Conservation (phyloP, 2,888 invertebrate species). For the Hirtodrosophila trivittata region DNA sequence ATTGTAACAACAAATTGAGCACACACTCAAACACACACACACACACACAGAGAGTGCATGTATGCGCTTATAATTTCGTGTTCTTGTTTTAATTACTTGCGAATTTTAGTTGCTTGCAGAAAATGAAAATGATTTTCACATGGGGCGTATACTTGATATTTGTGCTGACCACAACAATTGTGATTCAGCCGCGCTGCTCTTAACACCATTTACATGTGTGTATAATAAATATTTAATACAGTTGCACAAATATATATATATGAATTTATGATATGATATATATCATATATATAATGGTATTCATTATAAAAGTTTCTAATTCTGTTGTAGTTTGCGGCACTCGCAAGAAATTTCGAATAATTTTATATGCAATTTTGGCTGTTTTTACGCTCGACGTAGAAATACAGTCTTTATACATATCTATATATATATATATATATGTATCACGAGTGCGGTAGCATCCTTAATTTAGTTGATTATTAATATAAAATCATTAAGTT, state of each 20-base stretch:
- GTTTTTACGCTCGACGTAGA: constrained; percentile 6
- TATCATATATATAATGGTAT: not conserved
- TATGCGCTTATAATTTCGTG: constrained; percentile 33
- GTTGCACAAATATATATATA: not conserved
- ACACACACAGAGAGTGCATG: constrained; percentile 6
- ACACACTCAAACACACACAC: constrained; percentile 26
- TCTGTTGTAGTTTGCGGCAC: constrained; percentile 29
- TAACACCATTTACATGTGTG: constrained; percentile 47
- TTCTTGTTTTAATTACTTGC: constrained; percentile 72
- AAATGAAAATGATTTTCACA: constrained; percentile 40
- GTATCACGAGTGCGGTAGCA: not conserved
- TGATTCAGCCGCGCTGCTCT: constrained; percentile 44
- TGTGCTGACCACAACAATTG: constrained; percentile 22
- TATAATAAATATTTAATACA: constrained; percentile 1
- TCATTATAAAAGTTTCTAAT: constrained; percentile 35
- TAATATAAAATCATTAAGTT: no score
- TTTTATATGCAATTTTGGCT: constrained; percentile 22
- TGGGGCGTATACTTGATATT: constrained; percentile 62
- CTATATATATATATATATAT: constrained; percentile 4
- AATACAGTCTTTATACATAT: constrained; percentile 8
- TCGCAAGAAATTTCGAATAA: constrained; percentile 41
- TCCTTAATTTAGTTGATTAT: constrained; percentile 10
- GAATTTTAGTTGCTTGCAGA: constrained; percentile 52
- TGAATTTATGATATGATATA: constrained; percentile 1
- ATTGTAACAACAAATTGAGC: constrained; percentile 31